A percentile compares a stretch with the other conserved stretches of the same genome.
Evolutionary conservation across 2,113 vertebrate species (phyloP).

Genomic region (Podiceps cristatus): DNA sequence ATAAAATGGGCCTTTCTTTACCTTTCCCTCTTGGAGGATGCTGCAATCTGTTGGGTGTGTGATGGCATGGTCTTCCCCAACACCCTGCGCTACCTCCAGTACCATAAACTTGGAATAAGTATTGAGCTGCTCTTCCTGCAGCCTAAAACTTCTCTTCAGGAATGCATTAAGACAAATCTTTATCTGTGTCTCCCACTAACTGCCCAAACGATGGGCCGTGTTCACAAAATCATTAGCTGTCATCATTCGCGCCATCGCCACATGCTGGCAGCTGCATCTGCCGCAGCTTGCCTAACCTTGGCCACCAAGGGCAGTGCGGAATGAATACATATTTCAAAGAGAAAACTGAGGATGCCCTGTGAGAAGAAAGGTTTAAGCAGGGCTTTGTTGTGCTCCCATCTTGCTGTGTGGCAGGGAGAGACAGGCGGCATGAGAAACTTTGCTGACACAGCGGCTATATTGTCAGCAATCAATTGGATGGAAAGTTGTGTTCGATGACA

Average conservation of each 20-base stretch:
- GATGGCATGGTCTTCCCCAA: background rate
- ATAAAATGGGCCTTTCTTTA: background rate
- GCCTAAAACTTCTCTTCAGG: background rate
- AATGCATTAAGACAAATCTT: background rate
- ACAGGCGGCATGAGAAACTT: background rate
- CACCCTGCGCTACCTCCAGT: accelerated
- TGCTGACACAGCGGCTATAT: background rate
- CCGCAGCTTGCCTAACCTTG: background rate
- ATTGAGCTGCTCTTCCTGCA: background rate
- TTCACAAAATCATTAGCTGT: background rate
- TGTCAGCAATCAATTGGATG: background rate
- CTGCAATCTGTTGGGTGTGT: background rate
- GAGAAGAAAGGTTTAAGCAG: background rate
- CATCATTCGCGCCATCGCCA: background rate
- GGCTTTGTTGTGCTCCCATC: background rate
- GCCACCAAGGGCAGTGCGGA: background rate
- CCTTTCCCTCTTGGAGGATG: background rate
- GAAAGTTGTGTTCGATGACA: background rate
- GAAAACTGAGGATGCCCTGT: background rate
- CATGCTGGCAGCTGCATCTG: accelerated
- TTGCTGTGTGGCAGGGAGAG: background rate
- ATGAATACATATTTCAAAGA: background rate
- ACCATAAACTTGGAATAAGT: background rate
- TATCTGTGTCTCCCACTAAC: background rate
- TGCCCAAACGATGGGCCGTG: background rate